Conservation (phyloP, 2,888 invertebrate species). For the Eristalis pertinax region DNA sequence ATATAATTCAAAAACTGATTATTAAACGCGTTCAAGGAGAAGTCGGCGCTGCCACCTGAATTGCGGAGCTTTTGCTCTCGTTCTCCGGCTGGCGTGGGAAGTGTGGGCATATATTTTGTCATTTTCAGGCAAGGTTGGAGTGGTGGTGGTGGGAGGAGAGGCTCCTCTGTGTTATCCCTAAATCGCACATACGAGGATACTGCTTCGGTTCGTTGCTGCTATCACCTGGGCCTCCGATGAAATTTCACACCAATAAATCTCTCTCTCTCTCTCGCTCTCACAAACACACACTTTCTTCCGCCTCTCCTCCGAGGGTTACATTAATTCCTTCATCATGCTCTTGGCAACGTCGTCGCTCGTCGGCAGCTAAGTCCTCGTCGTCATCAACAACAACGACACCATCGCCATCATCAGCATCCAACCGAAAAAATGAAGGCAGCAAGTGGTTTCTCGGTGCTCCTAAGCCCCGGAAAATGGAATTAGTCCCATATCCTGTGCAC, state of each 20-base stretch:
- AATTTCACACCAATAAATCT: conserved; percentile 76
- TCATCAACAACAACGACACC: conserved; percentile 42
- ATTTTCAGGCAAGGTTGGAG: background rate
- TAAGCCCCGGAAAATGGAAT: conserved; percentile 64
- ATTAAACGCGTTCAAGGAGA: conserved; percentile 23
- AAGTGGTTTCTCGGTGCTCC: conserved; percentile 40
- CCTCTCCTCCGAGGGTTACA: conserved; percentile 65
- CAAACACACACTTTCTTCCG: too few species aligned
- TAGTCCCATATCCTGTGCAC: conserved; percentile 53
- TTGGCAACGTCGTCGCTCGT: background rate
- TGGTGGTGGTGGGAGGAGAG: background rate
- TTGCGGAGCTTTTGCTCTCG: background rate
- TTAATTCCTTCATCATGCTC: conserved; percentile 72
- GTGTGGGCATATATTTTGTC: conserved; percentile 40
- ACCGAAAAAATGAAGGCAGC: conserved; percentile 47
- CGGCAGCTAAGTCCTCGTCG: conserved; percentile 1
- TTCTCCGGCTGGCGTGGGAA: conserved; percentile 4
- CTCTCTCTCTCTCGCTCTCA: conserved; percentile 57
- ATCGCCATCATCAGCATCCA: conserved; percentile 46
- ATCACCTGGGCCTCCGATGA: conserved; percentile 75
- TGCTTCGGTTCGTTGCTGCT: conserved; percentile 52
- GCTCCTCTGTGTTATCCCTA: conserved; percentile 22
- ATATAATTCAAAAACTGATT: conserved; percentile 33
- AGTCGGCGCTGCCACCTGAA: conserved; percentile 16
- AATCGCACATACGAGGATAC: conserved; percentile 28